Evolutionary conservation across 2,888 invertebrate species (phyloP), one percentile per base, ranked within the genome.

Genomic region (Rambutsinella grinnellia): DNA sequence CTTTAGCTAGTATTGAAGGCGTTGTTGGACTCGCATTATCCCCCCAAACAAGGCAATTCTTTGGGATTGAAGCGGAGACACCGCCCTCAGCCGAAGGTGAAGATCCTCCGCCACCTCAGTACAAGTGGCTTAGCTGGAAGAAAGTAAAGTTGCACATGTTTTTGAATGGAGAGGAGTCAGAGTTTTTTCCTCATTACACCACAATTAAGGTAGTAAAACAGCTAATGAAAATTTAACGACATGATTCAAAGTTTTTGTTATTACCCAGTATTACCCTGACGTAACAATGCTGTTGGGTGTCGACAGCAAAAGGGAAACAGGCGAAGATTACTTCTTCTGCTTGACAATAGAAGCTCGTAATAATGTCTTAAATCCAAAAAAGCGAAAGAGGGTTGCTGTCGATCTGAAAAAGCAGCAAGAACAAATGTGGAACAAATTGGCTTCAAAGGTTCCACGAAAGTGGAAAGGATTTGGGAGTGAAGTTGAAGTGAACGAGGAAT

Each of bases 401-500:
- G 79, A 82, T 56, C 19, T 62, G 13, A 82, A 81, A 36, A 76
- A 79, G 47, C 79, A 81, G 46, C 76, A 72, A 44, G 67, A 83
- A 68, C 80, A 81, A 68, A 74, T 76, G 1, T 82, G 82, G 82
- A 78, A 79, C 36, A 80, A 82, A 49, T 67, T 82, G 77, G 80
- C 82, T 13, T 80, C 82, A 6, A 78, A 81, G 56, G 49, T 57
- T n/a, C 82, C 84, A 1, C 69, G 80, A 21, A 84, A 82, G 47
- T 84, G 82, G 82, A 68, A 76, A 23, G 72, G 72, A 8, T 75
- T 76, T 19, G 82, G 81, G n/a, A 84, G 84, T 61, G 82, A 84
- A 21, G 3, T 78, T 27, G 84, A 84, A 66, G 81, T 84, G 17
- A 68, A 79, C 0, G 69, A 67, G 15, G 79, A 82, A 62, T 80